Conservation (phyloP, 2,888 invertebrate species). For the Archips crataeganus region DNA sequence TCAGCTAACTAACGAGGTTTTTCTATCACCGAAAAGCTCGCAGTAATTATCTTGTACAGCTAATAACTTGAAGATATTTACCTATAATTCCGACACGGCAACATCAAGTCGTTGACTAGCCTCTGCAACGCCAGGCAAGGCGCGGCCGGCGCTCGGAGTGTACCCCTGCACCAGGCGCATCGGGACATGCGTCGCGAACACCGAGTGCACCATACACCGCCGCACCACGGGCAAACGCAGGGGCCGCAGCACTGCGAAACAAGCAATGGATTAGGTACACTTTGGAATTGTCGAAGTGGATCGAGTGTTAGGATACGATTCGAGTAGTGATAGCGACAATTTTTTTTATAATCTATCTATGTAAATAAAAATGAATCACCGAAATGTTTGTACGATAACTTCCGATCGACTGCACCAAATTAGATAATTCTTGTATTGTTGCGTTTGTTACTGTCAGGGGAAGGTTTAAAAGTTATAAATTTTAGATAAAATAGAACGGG, state of each 20-base stretch:
- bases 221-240: conserved; percentile 79
- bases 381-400: too few species aligned
- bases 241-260: conserved; percentile 75
- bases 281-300: background rate
- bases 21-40: too few species aligned
- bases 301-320: background rate
- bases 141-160: conserved; percentile 68
- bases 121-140: conserved; percentile 77
- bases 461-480: too few species aligned
- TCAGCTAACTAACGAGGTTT: too few species aligned
- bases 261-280: conserved; percentile 19
- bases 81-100: conserved; percentile 82
- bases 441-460: too few species aligned
- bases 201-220: conserved; percentile 77
- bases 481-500: too few species aligned
- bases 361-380: too few species aligned
- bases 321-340: background rate
- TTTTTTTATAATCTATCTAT: too few species aligned
- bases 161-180: conserved; percentile 79
- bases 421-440: too few species aligned
- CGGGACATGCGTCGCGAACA: conserved; percentile 76
- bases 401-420: too few species aligned
- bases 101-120: conserved; percentile 76
- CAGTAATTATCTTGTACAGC: too few species aligned
- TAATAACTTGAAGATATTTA: conserved; percentile 45